A percentile compares a stretch with the other conserved stretches of the same genome.
These are phyloP conservation scores for Euschistus heros DNA, from an alignment of 1,140 invertebrate species.

Conservation along the genomic window DNA sequence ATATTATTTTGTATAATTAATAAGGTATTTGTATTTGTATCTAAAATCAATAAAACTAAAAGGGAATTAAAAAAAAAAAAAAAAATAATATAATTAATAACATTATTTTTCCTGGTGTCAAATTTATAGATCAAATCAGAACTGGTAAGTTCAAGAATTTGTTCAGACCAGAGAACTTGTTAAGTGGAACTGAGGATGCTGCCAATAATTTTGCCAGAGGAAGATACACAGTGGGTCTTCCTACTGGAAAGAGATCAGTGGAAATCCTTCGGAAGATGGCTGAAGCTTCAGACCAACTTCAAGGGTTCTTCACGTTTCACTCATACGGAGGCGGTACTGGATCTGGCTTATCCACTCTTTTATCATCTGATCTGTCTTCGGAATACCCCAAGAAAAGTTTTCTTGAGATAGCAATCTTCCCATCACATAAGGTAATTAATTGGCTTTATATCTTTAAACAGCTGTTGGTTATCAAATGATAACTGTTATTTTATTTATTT, in stretches of 20 bases:
- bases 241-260: slow-evolving; percentile 39
- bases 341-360: slow-evolving; percentile 50
- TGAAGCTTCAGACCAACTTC: slow-evolving; percentile 61
- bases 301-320: slow-evolving; percentile 61
- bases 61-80: no score
- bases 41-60: no score
- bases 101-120: no score
- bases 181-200: slow-evolving; percentile 65
- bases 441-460: not conserved
- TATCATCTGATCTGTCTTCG: slow-evolving; percentile 49
- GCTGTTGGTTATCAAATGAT: no score
- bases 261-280: slow-evolving; percentile 48
- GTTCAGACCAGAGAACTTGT: slow-evolving; percentile 40
- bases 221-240: slow-evolving; percentile 51
- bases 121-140: no score
- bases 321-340: slow-evolving; percentile 62
- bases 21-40: no score
- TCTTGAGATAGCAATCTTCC: slow-evolving; percentile 55
- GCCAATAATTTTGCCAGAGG: slow-evolving; percentile 49
- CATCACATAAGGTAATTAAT: slow-evolving; percentile 32
- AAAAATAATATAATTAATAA: no score
- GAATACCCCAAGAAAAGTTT: slow-evolving; percentile 57
- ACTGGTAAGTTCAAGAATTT: slow-evolving; percentile 31
- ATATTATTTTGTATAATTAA: no score
- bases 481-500: no score